These are phyloP conservation scores for Casuarius casuarius DNA, from an alignment of 2,113 vertebrate genomes.

Conservation along the genomic window DNA sequence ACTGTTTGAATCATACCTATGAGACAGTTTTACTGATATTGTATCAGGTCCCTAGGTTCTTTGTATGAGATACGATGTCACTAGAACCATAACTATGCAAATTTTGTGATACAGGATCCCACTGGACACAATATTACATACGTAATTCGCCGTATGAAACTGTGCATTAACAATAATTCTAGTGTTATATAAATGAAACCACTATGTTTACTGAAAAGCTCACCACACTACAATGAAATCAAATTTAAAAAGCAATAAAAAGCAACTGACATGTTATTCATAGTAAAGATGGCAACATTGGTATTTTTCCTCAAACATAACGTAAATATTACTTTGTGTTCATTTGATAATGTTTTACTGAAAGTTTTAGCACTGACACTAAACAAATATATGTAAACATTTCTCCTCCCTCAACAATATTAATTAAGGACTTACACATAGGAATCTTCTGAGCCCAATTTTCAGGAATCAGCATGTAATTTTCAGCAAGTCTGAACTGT, in stretches of 20 bases:
- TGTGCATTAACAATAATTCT: slow-evolving; percentile 48
- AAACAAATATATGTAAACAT: not conserved
- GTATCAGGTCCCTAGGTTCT: slow-evolving; percentile 63
- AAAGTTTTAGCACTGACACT: not conserved
- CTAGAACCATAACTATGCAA: slow-evolving; percentile 71
- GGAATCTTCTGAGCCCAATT: not conserved
- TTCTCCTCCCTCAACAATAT: not conserved
- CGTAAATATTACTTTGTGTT: not conserved
- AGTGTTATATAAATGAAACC: slow-evolving; percentile 55
- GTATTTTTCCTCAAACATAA: not conserved
- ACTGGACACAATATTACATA: slow-evolving; percentile 50
- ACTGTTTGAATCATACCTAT: slow-evolving; percentile 78
- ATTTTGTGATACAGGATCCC: slow-evolving; percentile 62
- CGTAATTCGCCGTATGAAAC: slow-evolving; percentile 36
- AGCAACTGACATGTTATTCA: not conserved
- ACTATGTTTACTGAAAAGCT: slow-evolving; percentile 47
- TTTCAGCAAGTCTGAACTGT: not conserved
- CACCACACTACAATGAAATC: slow-evolving; percentile 5
- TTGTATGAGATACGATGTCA: slow-evolving; percentile 67
- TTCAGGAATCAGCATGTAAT: not conserved
- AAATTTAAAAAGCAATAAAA: slow-evolving; percentile 66
- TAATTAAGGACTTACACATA: not conserved
- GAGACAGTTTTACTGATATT: slow-evolving; percentile 77
- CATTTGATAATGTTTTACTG: not conserved
- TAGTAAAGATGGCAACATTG: not conserved